A percentile compares a stretch with the other conserved stretches of the same genome.
Evolutionary conservation across 2,113 vertebrate species (phyloP).

Genomic region (Canis aureus): DNA sequence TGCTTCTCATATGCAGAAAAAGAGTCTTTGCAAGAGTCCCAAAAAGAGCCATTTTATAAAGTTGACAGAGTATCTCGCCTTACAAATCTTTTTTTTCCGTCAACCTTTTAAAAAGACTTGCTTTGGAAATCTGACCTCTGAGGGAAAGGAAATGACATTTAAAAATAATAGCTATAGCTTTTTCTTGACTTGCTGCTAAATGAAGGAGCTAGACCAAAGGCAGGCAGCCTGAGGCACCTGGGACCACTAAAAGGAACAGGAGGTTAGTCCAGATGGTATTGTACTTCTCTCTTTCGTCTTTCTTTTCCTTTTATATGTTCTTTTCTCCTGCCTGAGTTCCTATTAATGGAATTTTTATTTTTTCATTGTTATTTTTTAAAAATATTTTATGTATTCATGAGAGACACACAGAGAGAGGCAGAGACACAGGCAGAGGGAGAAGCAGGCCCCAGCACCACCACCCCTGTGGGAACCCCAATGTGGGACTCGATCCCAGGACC

Average conservation of each 20-base stretch:
- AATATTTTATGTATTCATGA: neutral
- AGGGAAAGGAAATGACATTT: constrained; percentile 55
- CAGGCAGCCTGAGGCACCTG: neutral
- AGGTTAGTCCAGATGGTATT: neutral
- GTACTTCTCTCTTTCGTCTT: neutral
- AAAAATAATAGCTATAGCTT: constrained; percentile 46
- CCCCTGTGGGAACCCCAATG: too few relatives aligned
- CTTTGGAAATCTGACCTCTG: constrained; percentile 57
- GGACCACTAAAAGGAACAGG: fast-evolving
- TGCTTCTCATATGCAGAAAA: neutral
- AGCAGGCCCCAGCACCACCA: neutral
- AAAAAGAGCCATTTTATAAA: constrained; percentile 44
- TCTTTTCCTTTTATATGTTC: neutral
- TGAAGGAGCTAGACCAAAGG: neutral
- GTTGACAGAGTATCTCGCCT: neutral
- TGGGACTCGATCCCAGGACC: neutral
- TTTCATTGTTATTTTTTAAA: neutral
- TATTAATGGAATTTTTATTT: neutral
- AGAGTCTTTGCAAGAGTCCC: neutral
- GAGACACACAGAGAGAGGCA: neutral
- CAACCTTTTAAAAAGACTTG: neutral
- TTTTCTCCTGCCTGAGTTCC: neutral
- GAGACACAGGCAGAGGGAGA: neutral
- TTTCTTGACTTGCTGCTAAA: neutral
- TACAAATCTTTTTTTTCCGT: constrained; percentile 50